A percentile compares a stretch with the other conserved stretches of the same genome.
These are phyloP conservation scores for Yponomeuta sedellus DNA, from an alignment of 2,888 invertebrate species.

Conservation along the genomic window DNA sequence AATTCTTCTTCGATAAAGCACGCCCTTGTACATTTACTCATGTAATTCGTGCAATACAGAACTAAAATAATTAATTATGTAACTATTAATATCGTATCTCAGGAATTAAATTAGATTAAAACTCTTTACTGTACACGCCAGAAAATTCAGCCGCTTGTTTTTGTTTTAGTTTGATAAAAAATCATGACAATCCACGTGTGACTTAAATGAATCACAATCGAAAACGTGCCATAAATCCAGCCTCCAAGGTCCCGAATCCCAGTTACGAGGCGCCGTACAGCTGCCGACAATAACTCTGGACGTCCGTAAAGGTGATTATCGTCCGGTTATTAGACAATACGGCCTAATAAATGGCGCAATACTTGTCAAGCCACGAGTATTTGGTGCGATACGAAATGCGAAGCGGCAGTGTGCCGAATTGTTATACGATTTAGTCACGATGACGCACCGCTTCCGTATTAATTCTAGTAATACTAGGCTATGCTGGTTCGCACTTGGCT, in stretches of 20 bases:
- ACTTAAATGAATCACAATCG: not conserved
- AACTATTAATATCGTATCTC: too few species aligned
- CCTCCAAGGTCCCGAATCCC: not conserved
- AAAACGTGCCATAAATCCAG: not conserved
- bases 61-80: too few species aligned
- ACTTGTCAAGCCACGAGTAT: not conserved
- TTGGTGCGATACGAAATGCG: not conserved
- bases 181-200: not conserved
- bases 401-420: not conserved
- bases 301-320: not conserved
- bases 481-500: too few species aligned
- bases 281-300: not conserved
- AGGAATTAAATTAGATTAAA: too few species aligned
- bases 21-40: too few species aligned
- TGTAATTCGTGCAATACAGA: too few species aligned
- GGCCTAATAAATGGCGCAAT: not conserved
- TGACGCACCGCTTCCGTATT: too few species aligned
- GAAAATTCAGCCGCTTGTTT: too few species aligned
- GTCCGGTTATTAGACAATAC: not conserved
- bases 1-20: too few species aligned
- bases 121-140: too few species aligned
- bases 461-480: too few species aligned
- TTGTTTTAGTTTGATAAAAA: too few species aligned
- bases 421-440: not conserved
- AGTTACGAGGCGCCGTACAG: not conserved